Base-by-base conservation (phyloP, 2,797 vertebrate genomes). In the Tragopan temminckii region DNA sequence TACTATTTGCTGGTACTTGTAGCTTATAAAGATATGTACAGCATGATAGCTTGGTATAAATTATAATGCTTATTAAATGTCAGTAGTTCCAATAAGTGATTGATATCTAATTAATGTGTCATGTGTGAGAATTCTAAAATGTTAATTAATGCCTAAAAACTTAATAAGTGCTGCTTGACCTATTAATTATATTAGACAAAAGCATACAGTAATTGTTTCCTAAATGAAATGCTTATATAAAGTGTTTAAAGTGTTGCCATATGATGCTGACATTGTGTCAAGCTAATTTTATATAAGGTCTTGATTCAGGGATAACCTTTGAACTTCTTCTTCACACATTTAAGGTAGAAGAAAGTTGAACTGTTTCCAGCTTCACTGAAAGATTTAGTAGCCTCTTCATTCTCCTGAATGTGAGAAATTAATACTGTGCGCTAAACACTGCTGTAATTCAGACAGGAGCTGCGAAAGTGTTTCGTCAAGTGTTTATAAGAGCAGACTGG, bases 141-240 rank as follows among this genome's bases (percentile, higher is more conserved):
- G 97, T 97, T 97, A 97, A 97, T 97, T 97, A 97, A 97, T 96
- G 96, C 96, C 95, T 97, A 94, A 96, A 96, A 94, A 95, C 82
- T 93, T 94, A 95, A 88, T 94, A 96, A 97, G 97, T 96, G 93
- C 94, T 97, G 92, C 96, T 97, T 97, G 97, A 97, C 96, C 95
- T 97, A 97, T 97, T 97, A 96, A 97, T 97, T 96, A 94, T 70
- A 80, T 91, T 69, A 97, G 93, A 97, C 93, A 96, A 97, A 97
- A 97, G 81, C 75, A 89, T 92, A 86, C 84, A 69, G 92, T 95
- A 95, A 95, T 97, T 97, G 93, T 96, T 95, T 97, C 95, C 93
- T 94, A 97, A 96, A 96, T 96, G 72, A 94, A 95, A 93, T 76
- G 69, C 80, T 93, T 89, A 85, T 87, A 90, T 88, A 83, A 90